Percentiles rank a stretch among this genome's conserved stretches.
phyloP scores from a whole-genome alignment of 2,113 vertebrate genomes.

The Lathamus discolor region DNA sequence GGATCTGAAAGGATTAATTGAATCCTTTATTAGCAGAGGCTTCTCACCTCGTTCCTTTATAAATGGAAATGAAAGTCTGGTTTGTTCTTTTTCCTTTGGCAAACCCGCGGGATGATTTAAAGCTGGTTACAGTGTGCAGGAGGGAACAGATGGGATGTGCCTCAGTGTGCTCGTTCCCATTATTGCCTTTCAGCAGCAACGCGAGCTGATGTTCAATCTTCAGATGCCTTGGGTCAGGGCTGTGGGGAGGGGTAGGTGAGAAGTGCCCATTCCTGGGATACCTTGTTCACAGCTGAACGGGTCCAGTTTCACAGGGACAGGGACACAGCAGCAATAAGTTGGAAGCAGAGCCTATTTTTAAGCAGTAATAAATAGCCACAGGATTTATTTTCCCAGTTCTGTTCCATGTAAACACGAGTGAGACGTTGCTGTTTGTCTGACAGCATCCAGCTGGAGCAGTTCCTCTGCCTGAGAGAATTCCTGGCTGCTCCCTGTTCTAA shows the following conservation, averaged over 20 bases:
- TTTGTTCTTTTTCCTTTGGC: neutral
- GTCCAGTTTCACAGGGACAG: neutral
- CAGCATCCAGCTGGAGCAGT: neutral
- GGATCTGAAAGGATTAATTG: rapidly evolving
- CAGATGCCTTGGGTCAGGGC: neutral
- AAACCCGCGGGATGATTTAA: neutral
- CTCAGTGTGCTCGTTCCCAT: neutral
- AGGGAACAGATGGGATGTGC: neutral
- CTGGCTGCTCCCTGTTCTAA: neutral
- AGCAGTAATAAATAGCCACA: neutral
- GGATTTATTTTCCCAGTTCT: neutral
- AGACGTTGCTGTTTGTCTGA: neutral
- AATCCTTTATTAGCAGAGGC: neutral
- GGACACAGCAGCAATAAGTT: neutral
- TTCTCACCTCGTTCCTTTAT: neutral
- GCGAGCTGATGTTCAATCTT: neutral
- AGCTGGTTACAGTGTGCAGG: neutral
- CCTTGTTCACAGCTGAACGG: neutral
- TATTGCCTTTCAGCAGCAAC: neutral
- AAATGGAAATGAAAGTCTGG: neutral
- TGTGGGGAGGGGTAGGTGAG: neutral
- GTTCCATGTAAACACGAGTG: neutral
- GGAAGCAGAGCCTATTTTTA: neutral
- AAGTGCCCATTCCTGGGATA: neutral
- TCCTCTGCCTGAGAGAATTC: neutral